Percentiles rank a stretch among this genome's conserved stretches.
phyloP scores from a whole-genome alignment of 2,888 invertebrate genomes.

The Quadriops clusia region DNA sequence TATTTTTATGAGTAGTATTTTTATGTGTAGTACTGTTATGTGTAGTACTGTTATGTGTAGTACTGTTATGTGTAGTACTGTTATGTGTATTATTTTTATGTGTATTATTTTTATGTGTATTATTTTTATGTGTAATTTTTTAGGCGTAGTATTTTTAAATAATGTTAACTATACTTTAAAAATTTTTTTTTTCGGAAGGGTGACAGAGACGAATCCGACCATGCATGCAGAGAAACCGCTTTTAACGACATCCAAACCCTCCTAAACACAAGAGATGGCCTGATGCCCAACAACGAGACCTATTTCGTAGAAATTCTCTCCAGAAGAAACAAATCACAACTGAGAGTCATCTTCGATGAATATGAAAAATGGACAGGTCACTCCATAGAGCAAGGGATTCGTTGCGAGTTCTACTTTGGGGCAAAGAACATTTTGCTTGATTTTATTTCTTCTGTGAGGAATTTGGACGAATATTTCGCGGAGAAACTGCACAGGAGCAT shows the following conservation, averaged over 20 bases:
- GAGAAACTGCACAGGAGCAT: neutral
- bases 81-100: too few species aligned
- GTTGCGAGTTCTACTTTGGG: neutral
- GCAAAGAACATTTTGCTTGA: neutral
- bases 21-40: too few species aligned
- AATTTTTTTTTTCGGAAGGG: neutral
- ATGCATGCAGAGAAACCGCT: neutral
- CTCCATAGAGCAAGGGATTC: slow-evolving; percentile 1
- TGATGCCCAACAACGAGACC: neutral
- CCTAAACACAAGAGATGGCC: neutral
- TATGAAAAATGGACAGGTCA: neutral
- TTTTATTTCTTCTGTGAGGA: neutral
- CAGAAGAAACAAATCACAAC: neutral
- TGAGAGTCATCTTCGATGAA: neutral
- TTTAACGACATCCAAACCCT: neutral
- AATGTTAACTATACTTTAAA: neutral
- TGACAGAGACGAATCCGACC: neutral
- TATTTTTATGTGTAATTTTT: too few species aligned
- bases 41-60: too few species aligned
- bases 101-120: too few species aligned
- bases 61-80: too few species aligned
- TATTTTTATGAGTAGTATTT: too few species aligned
- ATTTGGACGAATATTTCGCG: neutral
- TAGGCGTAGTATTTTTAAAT: neutral
- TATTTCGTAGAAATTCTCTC: neutral